Evolutionary conservation across 1,140 invertebrate species (phyloP), one percentile per base, ranked within the genome.

Genomic region (Holotrichia oblita): DNA sequence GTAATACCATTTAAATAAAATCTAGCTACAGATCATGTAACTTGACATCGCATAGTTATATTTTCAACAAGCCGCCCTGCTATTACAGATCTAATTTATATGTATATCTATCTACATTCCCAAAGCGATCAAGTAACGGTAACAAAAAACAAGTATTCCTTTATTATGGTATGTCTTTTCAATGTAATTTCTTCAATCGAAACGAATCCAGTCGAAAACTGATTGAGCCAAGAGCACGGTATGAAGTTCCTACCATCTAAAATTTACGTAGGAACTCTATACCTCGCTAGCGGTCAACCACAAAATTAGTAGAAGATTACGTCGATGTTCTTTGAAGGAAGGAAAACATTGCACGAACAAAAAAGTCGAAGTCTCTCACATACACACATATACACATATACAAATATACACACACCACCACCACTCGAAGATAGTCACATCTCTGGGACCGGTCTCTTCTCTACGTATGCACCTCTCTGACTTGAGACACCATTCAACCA

Each of bases 201-300:
- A 69, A 27, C 3, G 61, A 27, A 69, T 74, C 41, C 73, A 40
- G 73, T 74, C 41, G 73, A 40, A 41, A 41, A 74, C 2, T 76
- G 75, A 76, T 76, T 84, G 83, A 86, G 83, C 86, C 86, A 86
- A 87, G 86, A 87, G 86, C 86, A 87, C 86, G 86, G 86, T 87
- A 87, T 87, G 86, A 87, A 87, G 86, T 87, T 87, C 86, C 86
- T 87, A 87, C 86, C 82, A 77, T 79, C 73, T 81, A 79, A 84
- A 84, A 82, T 78, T 83, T 81, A 86, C 86, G 86, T 87, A 87
- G 86, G 86, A 87, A 87, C 86, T 87, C 86, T 87, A 87, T 87
- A 87, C 86, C 86, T 87, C 86, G 86, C 86, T 87, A 86, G 84
- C 85, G 86, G 86, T 86, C 83, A 85, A 85, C 85, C 85, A 85